Conservation (phyloP, 2,888 invertebrate genomes). For the Nephrotoma appendiculata region DNA sequence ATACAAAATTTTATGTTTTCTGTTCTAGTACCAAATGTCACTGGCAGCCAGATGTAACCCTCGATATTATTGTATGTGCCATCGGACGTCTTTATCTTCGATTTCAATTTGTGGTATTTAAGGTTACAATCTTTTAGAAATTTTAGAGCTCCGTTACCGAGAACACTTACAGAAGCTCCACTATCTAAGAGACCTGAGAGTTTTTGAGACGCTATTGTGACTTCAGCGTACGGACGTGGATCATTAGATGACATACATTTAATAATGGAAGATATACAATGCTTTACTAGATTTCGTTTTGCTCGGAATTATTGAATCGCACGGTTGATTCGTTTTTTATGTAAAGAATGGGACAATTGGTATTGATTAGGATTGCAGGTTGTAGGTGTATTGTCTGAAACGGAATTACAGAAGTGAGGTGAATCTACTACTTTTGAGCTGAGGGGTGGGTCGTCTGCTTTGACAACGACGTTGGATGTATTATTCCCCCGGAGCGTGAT, state of each 20-base stretch:
- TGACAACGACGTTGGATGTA: no score
- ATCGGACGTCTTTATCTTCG: background rate
- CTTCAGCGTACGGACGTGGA: background rate
- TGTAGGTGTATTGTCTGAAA: no score
- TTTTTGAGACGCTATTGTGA: background rate
- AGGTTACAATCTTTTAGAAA: background rate
- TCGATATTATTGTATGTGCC: background rate
- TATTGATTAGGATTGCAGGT: no score
- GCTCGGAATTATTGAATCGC: background rate
- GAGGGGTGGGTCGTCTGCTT: no score
- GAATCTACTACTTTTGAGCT: no score
- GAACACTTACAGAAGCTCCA: no score
- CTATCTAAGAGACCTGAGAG: no score
- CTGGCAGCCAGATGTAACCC: background rate
- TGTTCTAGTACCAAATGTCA: background rate
- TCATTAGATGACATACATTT: background rate
- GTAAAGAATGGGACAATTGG: no score
- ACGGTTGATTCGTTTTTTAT: background rate
- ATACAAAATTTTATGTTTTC: background rate
- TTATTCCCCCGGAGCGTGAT: no score
- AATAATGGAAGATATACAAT: background rate
- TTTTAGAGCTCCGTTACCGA: background rate
- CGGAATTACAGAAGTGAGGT: no score
- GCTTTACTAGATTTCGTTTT: background rate
- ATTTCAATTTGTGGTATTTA: background rate